phyloP scores from a whole-genome alignment of 2,113 vertebrate species.

The Microcebus lehilahytsara region DNA sequence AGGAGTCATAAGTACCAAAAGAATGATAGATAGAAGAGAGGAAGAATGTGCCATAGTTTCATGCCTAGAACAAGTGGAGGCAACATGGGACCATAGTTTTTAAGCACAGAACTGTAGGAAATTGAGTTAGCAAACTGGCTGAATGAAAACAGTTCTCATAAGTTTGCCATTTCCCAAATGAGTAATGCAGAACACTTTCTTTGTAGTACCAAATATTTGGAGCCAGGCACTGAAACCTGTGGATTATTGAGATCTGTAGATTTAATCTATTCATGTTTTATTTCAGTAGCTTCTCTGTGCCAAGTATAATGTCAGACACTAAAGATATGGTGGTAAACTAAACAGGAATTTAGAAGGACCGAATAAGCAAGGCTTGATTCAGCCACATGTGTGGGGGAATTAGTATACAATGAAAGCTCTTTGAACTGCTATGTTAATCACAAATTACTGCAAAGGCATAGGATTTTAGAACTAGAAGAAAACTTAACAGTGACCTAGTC shows the following conservation, averaged over 20 bases:
- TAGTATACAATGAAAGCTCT: not conserved
- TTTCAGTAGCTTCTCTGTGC: not conserved
- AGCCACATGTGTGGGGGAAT: not conserved
- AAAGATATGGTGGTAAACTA: not conserved
- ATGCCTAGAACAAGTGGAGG: not conserved
- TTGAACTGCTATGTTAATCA: not conserved
- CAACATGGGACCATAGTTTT: not conserved
- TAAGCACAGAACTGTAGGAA: not conserved
- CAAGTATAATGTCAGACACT: not conserved
- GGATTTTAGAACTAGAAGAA: not conserved
- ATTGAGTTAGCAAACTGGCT: not conserved
- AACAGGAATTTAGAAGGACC: not conserved
- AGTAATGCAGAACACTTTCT: not conserved
- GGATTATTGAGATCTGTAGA: not conserved
- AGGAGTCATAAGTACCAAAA: not conserved
- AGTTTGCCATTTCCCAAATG: not conserved
- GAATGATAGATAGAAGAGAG: not conserved
- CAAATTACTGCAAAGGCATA: not conserved
- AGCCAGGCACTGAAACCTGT: not conserved
- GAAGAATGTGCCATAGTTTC: not conserved
- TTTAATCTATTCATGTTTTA: not conserved
- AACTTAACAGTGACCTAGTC: not conserved
- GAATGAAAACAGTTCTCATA: not conserved
- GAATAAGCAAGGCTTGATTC: not conserved
- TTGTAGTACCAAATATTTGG: not conserved